Evolutionary conservation across 2,797 vertebrate genomes (phyloP).

Genomic region (Danionella dracula): DNA sequence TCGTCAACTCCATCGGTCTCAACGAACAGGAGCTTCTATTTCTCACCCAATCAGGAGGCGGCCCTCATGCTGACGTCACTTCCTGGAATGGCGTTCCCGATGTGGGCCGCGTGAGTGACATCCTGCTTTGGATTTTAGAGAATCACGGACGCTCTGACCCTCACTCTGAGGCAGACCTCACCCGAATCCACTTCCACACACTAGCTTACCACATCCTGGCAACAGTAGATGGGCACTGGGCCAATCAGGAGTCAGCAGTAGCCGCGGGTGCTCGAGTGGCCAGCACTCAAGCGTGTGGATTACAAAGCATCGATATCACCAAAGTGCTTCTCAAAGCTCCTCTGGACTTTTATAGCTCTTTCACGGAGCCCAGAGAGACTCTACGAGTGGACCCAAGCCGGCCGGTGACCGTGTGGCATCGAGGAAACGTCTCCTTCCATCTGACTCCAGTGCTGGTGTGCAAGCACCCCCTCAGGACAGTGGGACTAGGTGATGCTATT

Average conservation of each 20-base stretch:
- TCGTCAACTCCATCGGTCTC: constrained; percentile 90
- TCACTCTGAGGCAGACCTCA: constrained; percentile 75
- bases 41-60: constrained; percentile 81
- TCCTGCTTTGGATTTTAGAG: constrained; percentile 90
- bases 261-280: constrained; percentile 86
- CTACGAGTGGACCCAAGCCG: constrained; percentile 71
- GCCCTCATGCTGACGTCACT: constrained; percentile 77
- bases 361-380: constrained; percentile 58
- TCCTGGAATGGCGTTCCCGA: constrained; percentile 85
- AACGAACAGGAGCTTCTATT: constrained; percentile 98
- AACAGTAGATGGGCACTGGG: constrained; percentile 89
- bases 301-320: constrained; percentile 67
- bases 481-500: constrained; percentile 93
- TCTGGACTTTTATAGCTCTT: constrained; percentile 77
- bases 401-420: constrained; percentile 79
- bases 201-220: constrained; percentile 90
- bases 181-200: constrained; percentile 93
- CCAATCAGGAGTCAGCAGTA: constrained; percentile 85
- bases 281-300: constrained; percentile 85
- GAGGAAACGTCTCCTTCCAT: constrained; percentile 81
- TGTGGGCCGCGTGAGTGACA: constrained; percentile 86
- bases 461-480: constrained; percentile 85
- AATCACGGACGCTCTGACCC: constrained; percentile 68
- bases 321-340: constrained; percentile 82
- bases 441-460: constrained; percentile 89